Base-by-base conservation (phyloP, 2,888 invertebrate species). In the Sinelater perroti region DNA sequence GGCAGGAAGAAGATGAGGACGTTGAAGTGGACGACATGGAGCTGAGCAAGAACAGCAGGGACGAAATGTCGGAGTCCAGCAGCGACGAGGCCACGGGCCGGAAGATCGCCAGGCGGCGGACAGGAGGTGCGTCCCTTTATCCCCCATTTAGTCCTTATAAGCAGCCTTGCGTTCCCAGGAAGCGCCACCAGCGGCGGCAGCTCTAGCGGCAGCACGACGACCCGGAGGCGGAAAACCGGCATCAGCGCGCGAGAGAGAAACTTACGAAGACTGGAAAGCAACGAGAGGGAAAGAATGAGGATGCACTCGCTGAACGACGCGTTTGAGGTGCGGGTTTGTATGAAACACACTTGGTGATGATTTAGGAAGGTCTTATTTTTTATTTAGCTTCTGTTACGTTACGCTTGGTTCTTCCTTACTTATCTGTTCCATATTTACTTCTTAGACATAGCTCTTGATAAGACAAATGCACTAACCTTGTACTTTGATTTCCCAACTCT, bases 301-400 rank as follows among this genome's bases (percentile, higher is more conserved):
- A 90, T 90, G 90, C 90, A 90, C 76, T 87, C 87, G 61, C 80
- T 90, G 61, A 90, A 90, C 73, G 89, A 89, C 74, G 90, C 90
- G 10, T 90, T 90, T 74, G 88, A 89, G 82, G 89, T 87, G 73
- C 66, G 17, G 2, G 6, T 36, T 36, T 18, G 18, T 36, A 14
- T 11, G 5, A 3, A 33, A n/a, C n/a, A n/a, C n/a, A n/a, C n/a
- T n/a, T n/a, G n/a, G n/a, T n/a, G n/a, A n/a, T n/a, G n/a, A n/a
- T n/a, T n/a, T n/a, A n/a, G n/a, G n/a, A n/a, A n/a, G n/a, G n/a
- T n/a, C n/a, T n/a, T n/a, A n/a, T n/a, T n/a, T n/a, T n/a, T n/a
- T n/a, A n/a, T n/a, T n/a, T n/a, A n/a, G n/a, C n/a, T n/a, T n/a
- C n/a, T n/a, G n/a, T n/a, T n/a, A n/a, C n/a, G n/a, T n/a, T n/a